phyloP scores from a whole-genome alignment of 2,888 invertebrate species.

The Cephus pulcher region DNA sequence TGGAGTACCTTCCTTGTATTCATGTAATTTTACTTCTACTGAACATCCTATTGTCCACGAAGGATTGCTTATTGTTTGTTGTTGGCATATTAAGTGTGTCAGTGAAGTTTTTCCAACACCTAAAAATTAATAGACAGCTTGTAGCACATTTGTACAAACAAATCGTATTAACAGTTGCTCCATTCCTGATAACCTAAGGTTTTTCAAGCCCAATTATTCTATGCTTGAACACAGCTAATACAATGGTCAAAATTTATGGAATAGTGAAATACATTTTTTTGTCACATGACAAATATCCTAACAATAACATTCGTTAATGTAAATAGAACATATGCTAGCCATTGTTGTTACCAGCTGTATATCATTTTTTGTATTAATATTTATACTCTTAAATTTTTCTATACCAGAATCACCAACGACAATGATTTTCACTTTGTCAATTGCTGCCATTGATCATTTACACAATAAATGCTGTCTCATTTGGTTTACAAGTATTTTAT shows the following conservation, averaged over 20 bases:
- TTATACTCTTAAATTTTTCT: slow-evolving; percentile 24
- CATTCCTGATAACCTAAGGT: not conserved
- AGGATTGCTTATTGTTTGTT: slow-evolving; percentile 85
- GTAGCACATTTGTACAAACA: slow-evolving; percentile 1
- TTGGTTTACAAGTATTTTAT: not conserved
- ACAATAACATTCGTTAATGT: not conserved
- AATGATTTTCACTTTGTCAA: slow-evolving; percentile 91
- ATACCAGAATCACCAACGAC: slow-evolving; percentile 92
- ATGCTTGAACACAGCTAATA: too few species aligned
- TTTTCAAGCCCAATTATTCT: not conserved
- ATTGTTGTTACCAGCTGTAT: not conserved
- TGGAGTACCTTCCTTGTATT: slow-evolving; percentile 94
- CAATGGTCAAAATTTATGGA: not conserved
- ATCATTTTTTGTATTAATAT: not conserved
- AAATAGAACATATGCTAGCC: not conserved
- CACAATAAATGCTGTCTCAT: slow-evolving; percentile 12
- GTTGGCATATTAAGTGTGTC: slow-evolving; percentile 90
- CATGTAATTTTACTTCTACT: slow-evolving; percentile 94
- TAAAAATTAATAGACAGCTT: slow-evolving; percentile 58
- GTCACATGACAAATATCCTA: not conserved
- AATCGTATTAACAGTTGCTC: not conserved
- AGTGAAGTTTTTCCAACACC: slow-evolving; percentile 98
- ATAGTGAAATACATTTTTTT: not conserved
- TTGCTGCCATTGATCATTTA: slow-evolving; percentile 76
- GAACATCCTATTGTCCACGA: slow-evolving; percentile 98